A percentile compares a stretch with the other conserved stretches of the same genome.
These are phyloP conservation scores for Apis dorsata DNA, from an alignment of 1,140 invertebrate species.

Conservation along the genomic window DNA sequence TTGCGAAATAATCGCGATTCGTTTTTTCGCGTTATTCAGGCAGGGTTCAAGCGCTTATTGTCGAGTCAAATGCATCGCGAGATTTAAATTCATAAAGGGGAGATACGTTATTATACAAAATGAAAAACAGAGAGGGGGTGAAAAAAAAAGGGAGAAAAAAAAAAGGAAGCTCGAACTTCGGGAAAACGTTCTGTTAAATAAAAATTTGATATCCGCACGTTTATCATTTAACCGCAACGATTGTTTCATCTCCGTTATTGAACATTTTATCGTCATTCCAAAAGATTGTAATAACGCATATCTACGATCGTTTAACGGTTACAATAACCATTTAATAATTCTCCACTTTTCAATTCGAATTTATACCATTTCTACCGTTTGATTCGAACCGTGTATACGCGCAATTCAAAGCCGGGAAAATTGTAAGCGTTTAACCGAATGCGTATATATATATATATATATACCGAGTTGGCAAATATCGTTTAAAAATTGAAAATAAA, in stretches of 20 bases:
- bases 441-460: too few species aligned
- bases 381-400: too few species aligned
- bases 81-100: background rate
- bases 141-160: background rate
- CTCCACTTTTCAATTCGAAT: background rate
- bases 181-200: background rate
- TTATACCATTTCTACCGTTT: too few species aligned
- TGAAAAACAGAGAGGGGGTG: background rate
- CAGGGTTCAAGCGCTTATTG: background rate
- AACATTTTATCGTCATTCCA: background rate
- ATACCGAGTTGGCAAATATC: too few species aligned
- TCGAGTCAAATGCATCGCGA: background rate
- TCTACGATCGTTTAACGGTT: background rate
- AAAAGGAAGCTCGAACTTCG: background rate
- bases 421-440: too few species aligned
- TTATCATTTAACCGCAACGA: background rate
- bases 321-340: too few species aligned
- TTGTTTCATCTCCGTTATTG: background rate
- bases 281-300: background rate
- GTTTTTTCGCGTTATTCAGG: background rate
- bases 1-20: background rate
- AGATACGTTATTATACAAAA: background rate
- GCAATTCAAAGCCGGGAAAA: too few species aligned
- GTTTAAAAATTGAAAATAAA: background rate
- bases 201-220: too few species aligned